A percentile compares a stretch with the other conserved stretches of the same genome.
These are phyloP conservation scores for Caranx melampygus DNA, from an alignment of 2,113 vertebrate species.

Conservation along the genomic window DNA sequence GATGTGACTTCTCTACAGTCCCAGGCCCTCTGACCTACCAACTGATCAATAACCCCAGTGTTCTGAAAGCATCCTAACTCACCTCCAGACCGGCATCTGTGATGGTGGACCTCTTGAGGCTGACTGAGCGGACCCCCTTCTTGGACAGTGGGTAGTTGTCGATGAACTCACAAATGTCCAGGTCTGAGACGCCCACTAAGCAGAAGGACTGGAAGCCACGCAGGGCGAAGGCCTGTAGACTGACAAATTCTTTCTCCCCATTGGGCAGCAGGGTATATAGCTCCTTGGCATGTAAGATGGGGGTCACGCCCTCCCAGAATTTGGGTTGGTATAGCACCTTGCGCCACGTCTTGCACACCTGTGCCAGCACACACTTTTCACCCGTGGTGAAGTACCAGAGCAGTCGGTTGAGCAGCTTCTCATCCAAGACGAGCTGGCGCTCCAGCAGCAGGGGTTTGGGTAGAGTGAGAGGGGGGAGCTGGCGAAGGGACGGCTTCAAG, in stretches of 20 bases:
- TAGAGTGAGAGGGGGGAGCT: constrained; percentile 75
- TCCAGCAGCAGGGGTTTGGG: constrained; percentile 87
- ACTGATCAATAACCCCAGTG: not conserved
- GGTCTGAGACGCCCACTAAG: constrained; percentile 96
- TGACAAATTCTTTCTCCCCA: constrained; percentile 97
- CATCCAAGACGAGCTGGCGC: constrained; percentile 91
- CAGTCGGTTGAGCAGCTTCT: constrained; percentile 96
- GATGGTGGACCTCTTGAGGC: constrained; percentile 98
- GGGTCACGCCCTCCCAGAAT: constrained; percentile 96
- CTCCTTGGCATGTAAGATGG: constrained; percentile 98
- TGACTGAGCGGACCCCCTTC: constrained; percentile 97
- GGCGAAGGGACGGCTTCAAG: constrained; percentile 83
- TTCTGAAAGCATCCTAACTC: constrained; percentile 52
- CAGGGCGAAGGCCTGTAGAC: constrained; percentile 94
- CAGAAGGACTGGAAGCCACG: constrained; percentile 97
- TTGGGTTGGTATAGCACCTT: constrained; percentile 98
- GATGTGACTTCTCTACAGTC: not conserved
- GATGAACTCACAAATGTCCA: constrained; percentile 99
- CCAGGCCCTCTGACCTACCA: not conserved
- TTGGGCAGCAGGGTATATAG: constrained; percentile 91
- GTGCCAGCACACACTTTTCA: constrained; percentile 94
- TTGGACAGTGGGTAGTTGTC: constrained; percentile 99
- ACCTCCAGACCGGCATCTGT: constrained; percentile 98
- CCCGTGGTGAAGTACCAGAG: constrained; percentile 98
- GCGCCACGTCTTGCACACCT: constrained; percentile 98